Evolutionary conservation across 1,140 invertebrate genomes (phyloP), one percentile per base, ranked within the genome.

Genomic region (Bemisia tabaci): DNA sequence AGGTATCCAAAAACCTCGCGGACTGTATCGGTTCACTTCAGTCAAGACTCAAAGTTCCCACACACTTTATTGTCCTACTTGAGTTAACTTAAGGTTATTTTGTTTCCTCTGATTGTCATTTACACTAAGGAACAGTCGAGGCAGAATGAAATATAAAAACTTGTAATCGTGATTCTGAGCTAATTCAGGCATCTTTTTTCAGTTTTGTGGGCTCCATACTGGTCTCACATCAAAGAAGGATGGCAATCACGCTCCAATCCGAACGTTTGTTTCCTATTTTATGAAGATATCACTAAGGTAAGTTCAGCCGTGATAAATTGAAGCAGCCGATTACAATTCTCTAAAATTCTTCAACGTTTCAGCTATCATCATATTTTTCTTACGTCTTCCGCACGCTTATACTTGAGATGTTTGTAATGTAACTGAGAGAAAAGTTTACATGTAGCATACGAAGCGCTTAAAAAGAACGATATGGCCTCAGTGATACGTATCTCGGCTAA

Each of bases 191-290:
- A 48, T 48, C 33, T 48, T 48, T 48, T 48, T 48, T 9, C 33
- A 48, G 33, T 48, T 48, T 5, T 5, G 1, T 90, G 87, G 87
- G 81, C 84, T 58, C 89, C 90, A 0, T 84, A 79, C 73, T 90
- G 87, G 80, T 82, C 84, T 67, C 89, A 92, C 72, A 70, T 92
- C 0, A 84, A 86, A 71, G 88, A 91, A 79, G 87, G 86, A 0
- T 89, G 86, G 83, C 71, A 81, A 0, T 73, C 78, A 22, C 78
- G 83, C 70, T 67, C 89, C 68, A 78, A 89, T 71, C 78, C 82
- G 5, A 90, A 90, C 74, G 73, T 92, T 60, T 73, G 91, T 0
- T 91, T 90, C 72, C 73, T 91, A 24, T 90, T 89, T 73, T 93
- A 92, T 73, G 90, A 93, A 77, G 86, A 92, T 69, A 85, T 92